A percentile compares a stretch with the other conserved stretches of the same genome.
Evolutionary conservation across 2,797 vertebrate genomes (phyloP).

Genomic region (Propithecus perrieri): DNA sequence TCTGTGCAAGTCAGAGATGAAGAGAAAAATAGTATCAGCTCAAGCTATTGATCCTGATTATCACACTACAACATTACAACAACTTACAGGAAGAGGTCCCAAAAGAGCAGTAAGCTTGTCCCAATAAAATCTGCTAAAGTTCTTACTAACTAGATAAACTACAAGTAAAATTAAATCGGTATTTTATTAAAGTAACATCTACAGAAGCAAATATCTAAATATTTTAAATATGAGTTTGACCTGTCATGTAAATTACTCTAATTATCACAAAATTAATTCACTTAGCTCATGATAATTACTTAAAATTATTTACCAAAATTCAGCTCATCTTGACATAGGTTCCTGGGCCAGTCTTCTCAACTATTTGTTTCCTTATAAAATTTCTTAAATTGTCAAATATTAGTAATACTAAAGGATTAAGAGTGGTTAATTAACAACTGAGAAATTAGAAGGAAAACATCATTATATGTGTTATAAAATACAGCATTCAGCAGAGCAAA

Average conservation of each 20-base stretch:
- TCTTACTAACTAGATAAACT: slow-evolving; percentile 34
- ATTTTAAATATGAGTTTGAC: not conserved
- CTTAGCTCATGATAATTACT: slow-evolving; percentile 22
- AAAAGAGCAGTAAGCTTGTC: not conserved
- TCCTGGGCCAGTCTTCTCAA: slow-evolving; percentile 44
- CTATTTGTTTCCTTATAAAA: slow-evolving; percentile 55
- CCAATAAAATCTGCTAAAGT: slow-evolving; percentile 4
- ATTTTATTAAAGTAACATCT: slow-evolving; percentile 51
- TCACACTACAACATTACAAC: not conserved
- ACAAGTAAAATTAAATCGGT: slow-evolving; percentile 31
- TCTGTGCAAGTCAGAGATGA: not conserved
- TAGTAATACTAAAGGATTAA: slow-evolving; percentile 46
- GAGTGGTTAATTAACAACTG: slow-evolving; percentile 23
- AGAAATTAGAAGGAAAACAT: slow-evolving; percentile 35
- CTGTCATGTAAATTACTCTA: not conserved
- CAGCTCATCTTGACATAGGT: slow-evolving; percentile 44
- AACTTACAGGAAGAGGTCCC: not conserved
- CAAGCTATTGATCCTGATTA: not conserved
- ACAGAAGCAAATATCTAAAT: slow-evolving; percentile 45
- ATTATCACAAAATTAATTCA: slow-evolving; percentile 8
- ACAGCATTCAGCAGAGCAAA: slow-evolving; percentile 43
- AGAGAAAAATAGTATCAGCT: not conserved
- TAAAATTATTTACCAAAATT: slow-evolving; percentile 56
- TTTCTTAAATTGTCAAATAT: slow-evolving; percentile 49
- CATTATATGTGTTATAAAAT: slow-evolving; percentile 11